Conservation (phyloP, 2,797 vertebrate species). For the Novumbra hubbsi region DNA sequence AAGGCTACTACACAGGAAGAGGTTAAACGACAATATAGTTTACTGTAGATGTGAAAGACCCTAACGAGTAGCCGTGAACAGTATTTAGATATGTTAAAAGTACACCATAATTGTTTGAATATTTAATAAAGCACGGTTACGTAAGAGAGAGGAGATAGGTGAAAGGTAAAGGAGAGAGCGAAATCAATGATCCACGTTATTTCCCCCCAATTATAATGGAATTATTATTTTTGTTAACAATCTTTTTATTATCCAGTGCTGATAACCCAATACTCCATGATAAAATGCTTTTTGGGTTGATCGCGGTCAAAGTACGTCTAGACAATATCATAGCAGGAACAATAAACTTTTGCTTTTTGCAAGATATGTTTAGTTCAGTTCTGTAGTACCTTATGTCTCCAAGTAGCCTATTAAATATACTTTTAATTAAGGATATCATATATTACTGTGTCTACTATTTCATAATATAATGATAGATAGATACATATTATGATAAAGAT, state of each 20-base stretch:
- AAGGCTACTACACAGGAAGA: conserved; percentile 23
- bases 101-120: not conserved
- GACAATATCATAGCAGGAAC: not conserved
- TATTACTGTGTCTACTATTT: not conserved
- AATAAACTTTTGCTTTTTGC: not conserved
- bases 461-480: not conserved
- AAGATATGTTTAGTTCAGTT: too few species aligned
- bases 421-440: not conserved
- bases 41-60: conserved; percentile 24
- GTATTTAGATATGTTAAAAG: not conserved
- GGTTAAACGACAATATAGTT: not conserved
- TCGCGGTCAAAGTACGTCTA: not conserved
- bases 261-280: not conserved
- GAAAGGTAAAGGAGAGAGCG: conserved; percentile 8
- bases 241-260: not conserved
- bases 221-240: not conserved
- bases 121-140: not conserved
- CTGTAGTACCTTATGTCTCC: too few species aligned
- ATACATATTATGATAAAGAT: not conserved
- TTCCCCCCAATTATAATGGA: not conserved
- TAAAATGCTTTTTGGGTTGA: not conserved
- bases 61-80: conserved; percentile 15
- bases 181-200: not conserved
- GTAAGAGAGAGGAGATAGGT: not conserved
- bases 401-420: too few species aligned